Evolutionary conservation across 2,888 invertebrate species (phyloP).

Genomic region (Eulithis prunata): DNA sequence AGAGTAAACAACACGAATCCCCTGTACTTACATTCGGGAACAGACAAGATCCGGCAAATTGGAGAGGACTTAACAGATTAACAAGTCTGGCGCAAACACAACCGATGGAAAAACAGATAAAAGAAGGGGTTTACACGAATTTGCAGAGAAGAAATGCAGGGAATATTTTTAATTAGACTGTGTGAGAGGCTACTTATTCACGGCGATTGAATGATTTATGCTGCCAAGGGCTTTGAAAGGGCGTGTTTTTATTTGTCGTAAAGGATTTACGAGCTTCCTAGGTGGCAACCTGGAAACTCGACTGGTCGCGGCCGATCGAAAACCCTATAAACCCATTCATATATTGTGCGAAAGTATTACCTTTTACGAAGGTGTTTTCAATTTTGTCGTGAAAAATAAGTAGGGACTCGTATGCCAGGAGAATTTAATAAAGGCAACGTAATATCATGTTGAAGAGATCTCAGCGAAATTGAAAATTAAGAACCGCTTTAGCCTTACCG

Average conservation of each 20-base stretch:
- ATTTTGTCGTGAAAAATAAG: conserved; percentile 74
- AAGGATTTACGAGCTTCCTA: conserved; percentile 72
- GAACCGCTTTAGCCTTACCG: conserved; percentile 54
- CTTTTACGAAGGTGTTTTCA: conserved; percentile 69
- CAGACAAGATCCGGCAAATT: conserved; percentile 36
- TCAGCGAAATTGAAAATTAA: conserved; percentile 72
- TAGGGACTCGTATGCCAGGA: conserved; percentile 53
- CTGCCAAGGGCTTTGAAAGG: conserved; percentile 53
- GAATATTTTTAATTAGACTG: conserved; percentile 38
- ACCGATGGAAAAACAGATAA: conserved; percentile 26
- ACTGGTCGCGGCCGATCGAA: conserved; percentile 60
- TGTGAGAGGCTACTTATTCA: conserved; percentile 17
- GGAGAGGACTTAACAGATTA: conserved; percentile 41
- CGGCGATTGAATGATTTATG: conserved; percentile 76
- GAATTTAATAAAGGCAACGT: conserved; percentile 71
- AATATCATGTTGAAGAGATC: conserved; percentile 62
- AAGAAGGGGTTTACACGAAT: conserved; percentile 28
- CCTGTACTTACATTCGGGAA: conserved; percentile 24
- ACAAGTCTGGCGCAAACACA: conserved; percentile 33
- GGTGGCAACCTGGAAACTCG: conserved; percentile 45
- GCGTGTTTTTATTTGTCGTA: conserved; percentile 78
- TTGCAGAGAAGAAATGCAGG: conserved; percentile 21
- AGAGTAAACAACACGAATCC: conserved; percentile 30
- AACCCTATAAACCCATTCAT: conserved; percentile 73
- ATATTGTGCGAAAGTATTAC: conserved; percentile 71